These are phyloP conservation scores for Polypterus bichir DNA, from an alignment of 2,113 vertebrate species.

Conservation along the genomic window DNA sequence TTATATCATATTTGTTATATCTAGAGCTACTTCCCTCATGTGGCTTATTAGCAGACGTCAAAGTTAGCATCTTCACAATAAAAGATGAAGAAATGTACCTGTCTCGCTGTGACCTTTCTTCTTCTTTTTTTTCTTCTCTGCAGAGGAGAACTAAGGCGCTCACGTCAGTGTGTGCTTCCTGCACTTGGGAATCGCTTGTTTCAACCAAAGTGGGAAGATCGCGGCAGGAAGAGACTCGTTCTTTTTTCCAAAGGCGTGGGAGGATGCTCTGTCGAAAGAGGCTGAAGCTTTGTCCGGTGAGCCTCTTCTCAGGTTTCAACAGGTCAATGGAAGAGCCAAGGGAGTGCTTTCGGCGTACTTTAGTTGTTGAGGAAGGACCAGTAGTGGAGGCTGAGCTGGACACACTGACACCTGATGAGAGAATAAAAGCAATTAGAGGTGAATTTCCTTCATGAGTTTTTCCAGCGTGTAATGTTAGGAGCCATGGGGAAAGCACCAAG, in stretches of 20 bases:
- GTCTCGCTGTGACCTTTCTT: too few species aligned
- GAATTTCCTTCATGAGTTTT: background rate
- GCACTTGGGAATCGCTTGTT: too few species aligned
- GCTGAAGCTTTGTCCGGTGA: conserved; percentile 21
- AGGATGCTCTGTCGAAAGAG: conserved; percentile 50
- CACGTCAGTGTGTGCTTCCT: too few species aligned
- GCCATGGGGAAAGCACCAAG: too few species aligned
- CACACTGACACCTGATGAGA: background rate
- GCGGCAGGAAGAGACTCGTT: conserved; percentile 44
- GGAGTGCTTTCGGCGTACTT: conserved; percentile 22
- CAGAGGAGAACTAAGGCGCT: too few species aligned
- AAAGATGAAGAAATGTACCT: too few species aligned
- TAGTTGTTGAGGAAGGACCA: background rate
- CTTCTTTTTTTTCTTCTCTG: too few species aligned
- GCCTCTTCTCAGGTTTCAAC: conserved; percentile 16
- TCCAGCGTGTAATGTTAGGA: too few species aligned
- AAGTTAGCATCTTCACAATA: too few species aligned
- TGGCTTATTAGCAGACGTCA: too few species aligned
- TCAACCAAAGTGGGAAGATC: conserved; percentile 40
- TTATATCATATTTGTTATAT: too few species aligned
- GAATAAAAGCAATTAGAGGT: background rate
- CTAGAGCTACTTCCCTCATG: too few species aligned
- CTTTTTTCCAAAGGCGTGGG: conserved; percentile 38
- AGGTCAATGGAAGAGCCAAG: conserved; percentile 20
- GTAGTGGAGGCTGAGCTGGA: background rate